phyloP scores from a whole-genome alignment of 2,113 vertebrate genomes.

The Butorides virescens region DNA sequence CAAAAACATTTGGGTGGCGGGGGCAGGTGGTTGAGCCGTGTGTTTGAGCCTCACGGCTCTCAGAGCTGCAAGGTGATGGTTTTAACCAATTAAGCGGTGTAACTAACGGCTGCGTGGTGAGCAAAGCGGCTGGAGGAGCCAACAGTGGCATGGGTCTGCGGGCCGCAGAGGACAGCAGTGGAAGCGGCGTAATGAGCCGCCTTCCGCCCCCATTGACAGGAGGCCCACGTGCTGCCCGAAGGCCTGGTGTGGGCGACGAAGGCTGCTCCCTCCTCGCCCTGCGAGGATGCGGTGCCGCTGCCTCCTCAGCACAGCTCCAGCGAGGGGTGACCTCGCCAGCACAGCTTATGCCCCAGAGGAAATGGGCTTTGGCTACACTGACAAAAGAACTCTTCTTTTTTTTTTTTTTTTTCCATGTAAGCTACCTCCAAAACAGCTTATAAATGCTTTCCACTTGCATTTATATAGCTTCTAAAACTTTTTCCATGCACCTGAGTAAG shows the following conservation, averaged over 20 bases:
- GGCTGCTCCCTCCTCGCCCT: not conserved
- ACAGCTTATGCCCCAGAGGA: not conserved
- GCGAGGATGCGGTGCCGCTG: not conserved
- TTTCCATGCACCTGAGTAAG: not conserved
- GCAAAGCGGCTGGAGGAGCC: not conserved
- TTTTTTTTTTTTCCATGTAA: not conserved
- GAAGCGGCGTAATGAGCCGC: fast-evolving
- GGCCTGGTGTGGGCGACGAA: fast-evolving
- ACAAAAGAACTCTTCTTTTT: not conserved
- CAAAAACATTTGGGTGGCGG: too few species aligned
- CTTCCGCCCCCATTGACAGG: fast-evolving
- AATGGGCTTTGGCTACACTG: not conserved
- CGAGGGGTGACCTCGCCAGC: fast-evolving
- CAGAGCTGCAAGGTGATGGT: not conserved
- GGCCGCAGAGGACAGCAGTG: too few species aligned
- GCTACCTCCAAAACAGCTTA: not conserved
- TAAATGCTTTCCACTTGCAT: not conserved
- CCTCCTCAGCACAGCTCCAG: not conserved
- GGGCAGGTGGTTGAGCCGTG: fast-evolving
- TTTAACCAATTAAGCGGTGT: not conserved
- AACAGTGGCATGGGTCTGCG: fast-evolving
- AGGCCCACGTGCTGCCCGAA: fast-evolving
- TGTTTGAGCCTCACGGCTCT: fast-evolving
- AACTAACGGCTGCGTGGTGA: not conserved
- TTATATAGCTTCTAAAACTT: not conserved